Conservation (phyloP, 2,113 vertebrate genomes). For the Gnathonemus longibarbis region DNA sequence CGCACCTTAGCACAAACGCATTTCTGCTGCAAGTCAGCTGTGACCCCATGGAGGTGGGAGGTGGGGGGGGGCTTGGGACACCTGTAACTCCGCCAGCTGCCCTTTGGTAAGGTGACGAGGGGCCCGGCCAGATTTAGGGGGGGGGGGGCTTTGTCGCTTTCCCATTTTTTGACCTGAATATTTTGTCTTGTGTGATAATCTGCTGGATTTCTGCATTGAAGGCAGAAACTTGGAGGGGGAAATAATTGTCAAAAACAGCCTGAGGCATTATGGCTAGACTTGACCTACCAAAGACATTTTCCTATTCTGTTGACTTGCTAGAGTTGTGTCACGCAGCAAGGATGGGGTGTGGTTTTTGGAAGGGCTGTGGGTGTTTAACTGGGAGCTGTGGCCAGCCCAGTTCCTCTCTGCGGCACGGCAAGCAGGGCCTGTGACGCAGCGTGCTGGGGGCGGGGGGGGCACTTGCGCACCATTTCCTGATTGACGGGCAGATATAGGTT, state of each 20-base stretch:
- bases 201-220: background rate
- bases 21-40: background rate
- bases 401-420: background rate
- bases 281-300: background rate
- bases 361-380: background rate
- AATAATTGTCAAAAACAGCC: background rate
- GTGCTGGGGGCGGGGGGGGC: background rate
- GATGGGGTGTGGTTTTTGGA: background rate
- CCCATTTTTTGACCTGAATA: background rate
- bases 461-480: background rate
- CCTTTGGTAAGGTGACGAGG: background rate
- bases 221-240: background rate
- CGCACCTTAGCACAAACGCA: background rate
- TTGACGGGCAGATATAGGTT: background rate
- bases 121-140: no score
- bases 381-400: background rate
- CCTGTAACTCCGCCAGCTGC: background rate
- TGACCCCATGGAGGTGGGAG: background rate
- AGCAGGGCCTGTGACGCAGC: background rate
- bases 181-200: background rate
- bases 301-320: constrained; percentile 10
- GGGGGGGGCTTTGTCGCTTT: no score
- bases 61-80: background rate
- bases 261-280: background rate
- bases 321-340: background rate